A percentile compares a stretch with the other conserved stretches of the same genome.
Evolutionary conservation across 2,797 vertebrate species (phyloP).

Genomic region (Leptatherina wallacei): DNA sequence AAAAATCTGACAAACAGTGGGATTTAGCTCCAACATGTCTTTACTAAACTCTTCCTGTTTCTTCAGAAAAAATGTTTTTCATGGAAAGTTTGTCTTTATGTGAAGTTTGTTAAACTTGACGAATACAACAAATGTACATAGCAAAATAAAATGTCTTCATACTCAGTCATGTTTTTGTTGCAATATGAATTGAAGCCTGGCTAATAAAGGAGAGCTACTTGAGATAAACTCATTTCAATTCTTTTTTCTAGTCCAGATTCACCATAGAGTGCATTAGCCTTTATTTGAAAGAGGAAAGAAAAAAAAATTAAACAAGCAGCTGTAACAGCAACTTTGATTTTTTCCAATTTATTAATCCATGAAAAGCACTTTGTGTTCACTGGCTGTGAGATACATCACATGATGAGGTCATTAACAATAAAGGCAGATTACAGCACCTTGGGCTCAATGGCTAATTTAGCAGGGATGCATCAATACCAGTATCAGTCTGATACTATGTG

Average conservation of each 20-base stretch:
- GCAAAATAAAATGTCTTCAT: constrained; percentile 56
- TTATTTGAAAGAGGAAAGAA: neutral
- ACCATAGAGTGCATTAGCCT: neutral
- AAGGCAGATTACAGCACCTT: neutral
- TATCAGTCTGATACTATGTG: neutral
- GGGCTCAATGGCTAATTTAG: neutral
- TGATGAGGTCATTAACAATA: neutral
- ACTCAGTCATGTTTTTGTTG: constrained; percentile 18
- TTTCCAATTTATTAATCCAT: constrained; percentile 10
- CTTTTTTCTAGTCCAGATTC: neutral
- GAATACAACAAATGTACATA: constrained; percentile 56
- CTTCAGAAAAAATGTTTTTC: neutral
- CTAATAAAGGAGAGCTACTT: constrained; percentile 28
- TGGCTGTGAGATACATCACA: neutral
- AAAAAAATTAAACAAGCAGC: neutral
- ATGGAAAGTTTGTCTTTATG: neutral
- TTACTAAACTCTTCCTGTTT: neutral
- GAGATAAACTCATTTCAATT: constrained; percentile 13
- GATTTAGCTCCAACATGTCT: neutral
- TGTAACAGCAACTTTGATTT: constrained; percentile 6
- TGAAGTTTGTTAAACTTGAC: neutral
- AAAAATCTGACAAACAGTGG: constrained; percentile 9
- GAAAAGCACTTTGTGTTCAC: constrained; percentile 6
- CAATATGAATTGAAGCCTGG: constrained; percentile 1
- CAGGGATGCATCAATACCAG: neutral